phyloP scores from a whole-genome alignment of 2,797 vertebrate species.

The Paguma larvata region DNA sequence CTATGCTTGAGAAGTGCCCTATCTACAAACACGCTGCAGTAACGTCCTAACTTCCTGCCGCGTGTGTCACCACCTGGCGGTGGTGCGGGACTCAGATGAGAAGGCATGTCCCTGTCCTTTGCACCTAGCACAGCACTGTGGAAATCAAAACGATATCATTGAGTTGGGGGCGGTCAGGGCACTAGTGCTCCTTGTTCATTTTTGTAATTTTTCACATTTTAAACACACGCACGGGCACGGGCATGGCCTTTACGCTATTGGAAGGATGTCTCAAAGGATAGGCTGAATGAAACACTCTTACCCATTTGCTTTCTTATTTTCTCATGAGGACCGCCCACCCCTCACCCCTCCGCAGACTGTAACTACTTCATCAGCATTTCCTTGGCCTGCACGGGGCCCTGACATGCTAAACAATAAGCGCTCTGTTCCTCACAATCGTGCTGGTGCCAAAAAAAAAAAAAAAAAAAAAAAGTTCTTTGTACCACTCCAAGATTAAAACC shows the following conservation, averaged over 20 bases:
- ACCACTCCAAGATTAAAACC: slow-evolving; percentile 55
- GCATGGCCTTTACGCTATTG: neutral
- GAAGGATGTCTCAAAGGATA: neutral
- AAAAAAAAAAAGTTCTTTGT: slow-evolving; percentile 59
- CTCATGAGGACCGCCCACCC: neutral
- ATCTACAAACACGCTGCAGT: neutral
- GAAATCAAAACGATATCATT: neutral
- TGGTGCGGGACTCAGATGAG: neutral
- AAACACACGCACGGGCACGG: neutral
- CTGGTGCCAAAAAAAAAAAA: slow-evolving; percentile 61
- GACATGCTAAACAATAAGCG: slow-evolving; percentile 60
- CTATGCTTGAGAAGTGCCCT: neutral
- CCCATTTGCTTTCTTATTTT: neutral
- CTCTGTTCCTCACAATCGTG: slow-evolving; percentile 72
- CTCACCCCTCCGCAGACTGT: neutral
- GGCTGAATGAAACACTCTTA: neutral
- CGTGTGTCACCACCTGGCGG: neutral
- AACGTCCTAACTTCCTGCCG: neutral
- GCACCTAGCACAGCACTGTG: fast-evolving
- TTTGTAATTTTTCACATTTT: neutral
- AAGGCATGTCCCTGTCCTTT: fast-evolving
- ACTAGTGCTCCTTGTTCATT: neutral
- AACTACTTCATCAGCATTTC: slow-evolving; percentile 74
- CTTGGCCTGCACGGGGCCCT: neutral
- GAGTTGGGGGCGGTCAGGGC: fast-evolving